A percentile compares a stretch with the other conserved stretches of the same genome.
phyloP scores from a whole-genome alignment of 1,140 invertebrate species.

The Penaeus chinensis region DNA sequence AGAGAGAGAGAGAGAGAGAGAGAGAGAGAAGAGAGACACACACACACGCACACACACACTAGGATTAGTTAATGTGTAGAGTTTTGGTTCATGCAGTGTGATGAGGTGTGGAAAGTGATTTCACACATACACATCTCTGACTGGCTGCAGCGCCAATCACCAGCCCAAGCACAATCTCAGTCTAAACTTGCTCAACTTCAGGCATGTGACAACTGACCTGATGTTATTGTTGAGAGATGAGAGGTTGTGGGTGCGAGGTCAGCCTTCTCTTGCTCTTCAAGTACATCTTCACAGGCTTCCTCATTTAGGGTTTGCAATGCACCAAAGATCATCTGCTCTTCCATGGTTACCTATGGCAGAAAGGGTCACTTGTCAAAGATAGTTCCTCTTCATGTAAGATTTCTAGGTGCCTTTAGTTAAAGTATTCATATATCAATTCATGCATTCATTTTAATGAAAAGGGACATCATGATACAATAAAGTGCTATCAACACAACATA shows the following conservation, averaged over 20 bases:
- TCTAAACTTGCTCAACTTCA: neutral
- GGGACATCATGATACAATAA: conserved; percentile 4
- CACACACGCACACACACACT: too few species aligned
- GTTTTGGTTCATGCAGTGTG: neutral
- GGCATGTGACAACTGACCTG: conserved; percentile 5
- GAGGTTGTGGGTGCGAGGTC: conserved; percentile 15
- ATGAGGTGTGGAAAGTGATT: too few species aligned
- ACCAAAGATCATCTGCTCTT: conserved; percentile 94
- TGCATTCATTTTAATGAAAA: too few species aligned
- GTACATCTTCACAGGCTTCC: conserved; percentile 86
- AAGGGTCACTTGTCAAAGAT: neutral
- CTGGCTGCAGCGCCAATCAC: neutral
- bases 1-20: neutral
- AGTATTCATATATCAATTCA: neutral
- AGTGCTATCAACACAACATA: too few species aligned
- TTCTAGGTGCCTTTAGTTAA: neutral
- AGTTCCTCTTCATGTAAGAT: conserved; percentile 38
- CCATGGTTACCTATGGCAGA: conserved; percentile 81
- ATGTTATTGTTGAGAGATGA: conserved; percentile 43
- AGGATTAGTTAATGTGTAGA: neutral
- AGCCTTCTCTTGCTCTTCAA: conserved; percentile 63
- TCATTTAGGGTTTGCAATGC: conserved; percentile 91
- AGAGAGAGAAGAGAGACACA: neutral
- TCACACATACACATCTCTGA: too few species aligned
- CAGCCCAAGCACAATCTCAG: neutral